These are phyloP conservation scores for Apocrypta bakeri DNA, from an alignment of 1,140 invertebrate species.

Conservation along the genomic window DNA sequence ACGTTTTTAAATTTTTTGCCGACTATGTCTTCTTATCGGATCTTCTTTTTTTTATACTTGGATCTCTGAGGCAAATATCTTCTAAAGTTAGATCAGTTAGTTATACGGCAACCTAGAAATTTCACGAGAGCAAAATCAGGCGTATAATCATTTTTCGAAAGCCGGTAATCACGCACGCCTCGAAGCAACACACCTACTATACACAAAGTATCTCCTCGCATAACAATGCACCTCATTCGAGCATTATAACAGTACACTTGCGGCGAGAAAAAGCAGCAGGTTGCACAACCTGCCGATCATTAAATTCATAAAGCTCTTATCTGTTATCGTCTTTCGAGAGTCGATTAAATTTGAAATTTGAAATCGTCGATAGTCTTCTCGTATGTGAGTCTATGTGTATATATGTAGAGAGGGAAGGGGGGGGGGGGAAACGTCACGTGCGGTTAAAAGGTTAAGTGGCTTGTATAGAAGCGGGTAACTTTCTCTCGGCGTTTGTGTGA, in stretches of 20 bases:
- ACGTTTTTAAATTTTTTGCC: not conserved
- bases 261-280: not conserved
- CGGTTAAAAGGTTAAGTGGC: constrained; percentile 46
- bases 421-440: not conserved
- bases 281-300: constrained; percentile 19
- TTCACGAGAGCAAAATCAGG: not conserved
- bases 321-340: not conserved
- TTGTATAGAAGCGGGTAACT: constrained; percentile 11
- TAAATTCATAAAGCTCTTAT: constrained; percentile 35
- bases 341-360: constrained; percentile 30
- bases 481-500: constrained; percentile 36
- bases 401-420: not conserved
- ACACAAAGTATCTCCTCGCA: not conserved
- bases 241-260: not conserved
- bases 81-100: not conserved
- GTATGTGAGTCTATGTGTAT: too few species aligned
- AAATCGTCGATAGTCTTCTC: constrained; percentile 13
- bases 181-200: not conserved
- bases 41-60: not conserved
- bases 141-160: not conserved
- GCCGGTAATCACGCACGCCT: not conserved
- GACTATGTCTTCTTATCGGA: not conserved
- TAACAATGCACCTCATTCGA: not conserved
- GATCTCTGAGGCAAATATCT: not conserved
- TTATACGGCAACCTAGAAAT: not conserved